Evolutionary conservation across 2,113 vertebrate species (phyloP).

Genomic region (Eulemur macaco): DNA sequence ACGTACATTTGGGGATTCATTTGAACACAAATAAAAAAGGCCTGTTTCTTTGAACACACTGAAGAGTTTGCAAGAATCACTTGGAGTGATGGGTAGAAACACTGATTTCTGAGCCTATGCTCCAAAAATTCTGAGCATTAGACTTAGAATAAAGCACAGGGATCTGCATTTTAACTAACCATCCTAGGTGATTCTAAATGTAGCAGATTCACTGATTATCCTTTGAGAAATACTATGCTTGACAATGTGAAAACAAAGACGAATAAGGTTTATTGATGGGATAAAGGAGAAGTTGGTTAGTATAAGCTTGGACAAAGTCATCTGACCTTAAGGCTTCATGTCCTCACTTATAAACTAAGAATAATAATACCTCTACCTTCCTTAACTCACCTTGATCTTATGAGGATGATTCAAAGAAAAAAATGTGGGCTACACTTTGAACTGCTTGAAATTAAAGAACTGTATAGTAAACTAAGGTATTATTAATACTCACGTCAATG

Average conservation of each 20-base stretch:
- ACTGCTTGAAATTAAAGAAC: conserved; percentile 42
- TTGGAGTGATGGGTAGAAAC: not conserved
- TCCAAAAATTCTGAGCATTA: not conserved
- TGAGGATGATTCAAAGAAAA: not conserved
- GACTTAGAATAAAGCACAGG: not conserved
- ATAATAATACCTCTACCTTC: not conserved
- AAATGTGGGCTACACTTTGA: not conserved
- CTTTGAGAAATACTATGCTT: not conserved
- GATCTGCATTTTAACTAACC: not conserved
- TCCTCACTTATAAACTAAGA: not conserved
- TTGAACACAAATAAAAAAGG: not conserved
- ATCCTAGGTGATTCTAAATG: not conserved
- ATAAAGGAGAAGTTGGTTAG: not conserved
- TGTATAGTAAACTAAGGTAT: not conserved
- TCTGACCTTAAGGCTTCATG: not conserved
- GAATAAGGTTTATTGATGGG: not conserved
- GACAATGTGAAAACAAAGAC: not conserved
- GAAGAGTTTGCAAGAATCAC: not conserved
- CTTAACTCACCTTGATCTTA: not conserved
- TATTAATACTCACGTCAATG: not conserved
- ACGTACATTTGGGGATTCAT: not conserved
- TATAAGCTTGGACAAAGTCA: not conserved
- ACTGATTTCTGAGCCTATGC: not conserved
- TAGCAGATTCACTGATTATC: not conserved
- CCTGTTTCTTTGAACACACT: not conserved